phyloP scores from a whole-genome alignment of 2,797 vertebrate genomes.

The Thaleichthys pacificus region DNA sequence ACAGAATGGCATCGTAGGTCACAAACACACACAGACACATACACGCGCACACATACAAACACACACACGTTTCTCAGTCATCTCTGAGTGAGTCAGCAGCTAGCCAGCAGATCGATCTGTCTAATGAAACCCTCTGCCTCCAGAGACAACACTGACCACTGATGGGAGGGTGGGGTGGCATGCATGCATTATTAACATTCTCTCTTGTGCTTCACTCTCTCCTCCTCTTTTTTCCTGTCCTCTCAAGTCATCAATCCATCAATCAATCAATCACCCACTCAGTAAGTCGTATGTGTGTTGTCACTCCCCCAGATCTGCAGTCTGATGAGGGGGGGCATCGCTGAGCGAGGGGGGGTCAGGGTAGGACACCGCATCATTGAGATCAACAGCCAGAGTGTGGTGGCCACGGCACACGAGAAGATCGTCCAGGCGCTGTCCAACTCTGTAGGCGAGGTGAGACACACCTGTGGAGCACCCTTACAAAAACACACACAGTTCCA shows the following conservation, averaged over 20 bases:
- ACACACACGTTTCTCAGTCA: not conserved
- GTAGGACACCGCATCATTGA: slow-evolving; percentile 98
- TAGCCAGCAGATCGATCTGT: not conserved
- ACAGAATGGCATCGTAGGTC: slow-evolving; percentile 97
- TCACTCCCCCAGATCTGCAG: slow-evolving; percentile 88
- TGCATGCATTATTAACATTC: not conserved
- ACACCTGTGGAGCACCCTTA: not conserved
- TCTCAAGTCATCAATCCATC: not conserved
- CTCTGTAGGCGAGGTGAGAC: slow-evolving; percentile 96
- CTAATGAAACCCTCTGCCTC: not conserved
- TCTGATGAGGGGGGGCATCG: slow-evolving; percentile 96
- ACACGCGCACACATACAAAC: not conserved
- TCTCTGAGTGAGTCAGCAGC: not conserved
- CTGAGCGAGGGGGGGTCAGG: slow-evolving; percentile 92
- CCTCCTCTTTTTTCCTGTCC: not conserved
- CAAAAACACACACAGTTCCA: not conserved
- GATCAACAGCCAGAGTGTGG: slow-evolving; percentile 97
- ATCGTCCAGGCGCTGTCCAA: slow-evolving; percentile 98
- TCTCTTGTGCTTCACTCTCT: not conserved
- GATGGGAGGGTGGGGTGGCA: not conserved
- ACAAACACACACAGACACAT: slow-evolving; percentile 3
- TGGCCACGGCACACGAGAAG: slow-evolving; percentile 98
- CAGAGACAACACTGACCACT: not conserved
- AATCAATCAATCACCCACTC: not conserved
- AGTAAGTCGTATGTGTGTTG: not conserved